A percentile compares a stretch with the other conserved stretches of the same genome.
These are phyloP conservation scores for Homalodisca vitripennis DNA, from an alignment of 1,140 invertebrate species.

Conservation along the genomic window DNA sequence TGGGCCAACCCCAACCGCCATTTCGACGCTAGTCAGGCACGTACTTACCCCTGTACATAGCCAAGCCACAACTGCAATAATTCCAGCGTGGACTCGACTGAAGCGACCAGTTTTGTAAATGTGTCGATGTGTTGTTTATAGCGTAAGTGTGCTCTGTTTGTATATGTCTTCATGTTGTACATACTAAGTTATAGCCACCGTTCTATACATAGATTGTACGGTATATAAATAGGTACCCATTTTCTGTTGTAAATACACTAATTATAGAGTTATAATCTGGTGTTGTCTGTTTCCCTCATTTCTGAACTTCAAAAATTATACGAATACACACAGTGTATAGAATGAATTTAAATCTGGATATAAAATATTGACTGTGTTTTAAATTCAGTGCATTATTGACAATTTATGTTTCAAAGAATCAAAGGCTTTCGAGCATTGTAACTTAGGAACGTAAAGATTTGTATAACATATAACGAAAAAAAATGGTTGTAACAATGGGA, in stretches of 20 bases:
- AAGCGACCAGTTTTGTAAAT: slow-evolving; percentile 10
- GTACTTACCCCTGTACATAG: slow-evolving; percentile 8
- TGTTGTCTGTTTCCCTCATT: neutral
- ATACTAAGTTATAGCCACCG: slow-evolving; percentile 15
- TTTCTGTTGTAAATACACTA: slow-evolving; percentile 15
- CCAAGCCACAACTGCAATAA: neutral
- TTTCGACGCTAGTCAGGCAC: slow-evolving; percentile 2
- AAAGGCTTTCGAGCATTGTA: no score
- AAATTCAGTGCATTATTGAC: no score
- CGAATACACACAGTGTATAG: neutral
- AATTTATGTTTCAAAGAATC: no score
- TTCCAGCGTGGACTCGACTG: slow-evolving; percentile 8
- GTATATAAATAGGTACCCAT: slow-evolving; percentile 10
- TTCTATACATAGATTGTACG: slow-evolving; percentile 9
- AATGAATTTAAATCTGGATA: no score
- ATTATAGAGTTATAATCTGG: neutral
- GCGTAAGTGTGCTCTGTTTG: slow-evolving; percentile 10
- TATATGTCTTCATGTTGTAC: slow-evolving; percentile 18
- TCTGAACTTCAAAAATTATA: neutral
- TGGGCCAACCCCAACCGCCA: neutral
- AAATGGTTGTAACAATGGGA: no score
- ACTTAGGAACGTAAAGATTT: no score
- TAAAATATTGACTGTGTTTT: no score
- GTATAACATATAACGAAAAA: no score
- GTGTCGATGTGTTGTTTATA: slow-evolving; percentile 14